phyloP scores from a whole-genome alignment of 1,140 invertebrate species.

The Colletes latitarsis region DNA sequence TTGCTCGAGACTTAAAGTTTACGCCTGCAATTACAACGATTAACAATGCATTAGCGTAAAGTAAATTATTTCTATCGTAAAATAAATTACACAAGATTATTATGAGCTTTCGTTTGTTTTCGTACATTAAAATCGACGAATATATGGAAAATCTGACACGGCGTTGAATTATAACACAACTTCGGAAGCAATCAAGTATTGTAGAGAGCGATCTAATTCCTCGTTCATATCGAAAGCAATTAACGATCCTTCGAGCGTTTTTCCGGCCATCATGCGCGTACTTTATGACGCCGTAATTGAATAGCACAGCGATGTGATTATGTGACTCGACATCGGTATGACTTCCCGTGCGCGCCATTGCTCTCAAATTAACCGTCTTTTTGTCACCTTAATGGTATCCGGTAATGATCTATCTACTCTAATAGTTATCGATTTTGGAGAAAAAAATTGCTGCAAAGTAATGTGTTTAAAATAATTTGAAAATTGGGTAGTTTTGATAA shows the following conservation, averaged over 20 bases:
- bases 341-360: constrained; percentile 35
- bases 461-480: background rate
- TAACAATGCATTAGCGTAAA: background rate
- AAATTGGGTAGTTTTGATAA: background rate
- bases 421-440: constrained; percentile 16
- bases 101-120: background rate
- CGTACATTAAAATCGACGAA: background rate
- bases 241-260: constrained; percentile 45
- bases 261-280: constrained; percentile 37
- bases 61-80: background rate
- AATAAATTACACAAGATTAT: background rate
- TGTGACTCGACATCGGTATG: constrained; percentile 31
- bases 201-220: constrained; percentile 7
- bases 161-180: background rate
- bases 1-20: background rate
- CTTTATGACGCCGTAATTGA: constrained; percentile 41
- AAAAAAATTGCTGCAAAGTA: background rate
- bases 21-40: too few species aligned
- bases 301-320: constrained; percentile 35
- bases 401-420: constrained; percentile 14
- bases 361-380: constrained; percentile 17
- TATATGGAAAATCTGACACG: background rate
- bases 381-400: background rate
- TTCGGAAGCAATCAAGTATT: background rate
- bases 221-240: constrained; percentile 28